phyloP scores from a whole-genome alignment of 2,797 vertebrate species.

The Anas bahamensis region DNA sequence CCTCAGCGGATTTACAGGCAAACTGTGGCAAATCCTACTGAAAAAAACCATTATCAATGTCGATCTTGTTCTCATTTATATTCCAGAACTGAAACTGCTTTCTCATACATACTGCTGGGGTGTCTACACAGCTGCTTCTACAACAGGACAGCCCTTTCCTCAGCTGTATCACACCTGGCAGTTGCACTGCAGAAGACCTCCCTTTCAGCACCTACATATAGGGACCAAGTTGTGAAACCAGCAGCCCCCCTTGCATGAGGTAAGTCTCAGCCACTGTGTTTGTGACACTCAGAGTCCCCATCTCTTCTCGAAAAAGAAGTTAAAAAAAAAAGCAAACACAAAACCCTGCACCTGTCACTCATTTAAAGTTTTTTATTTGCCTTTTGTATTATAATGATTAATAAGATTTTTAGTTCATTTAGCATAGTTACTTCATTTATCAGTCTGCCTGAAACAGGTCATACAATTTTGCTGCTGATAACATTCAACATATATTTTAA shows the following conservation, averaged over 20 bases:
- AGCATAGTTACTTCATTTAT: conserved; percentile 39
- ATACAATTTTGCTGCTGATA: background rate
- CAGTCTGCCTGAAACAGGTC: background rate
- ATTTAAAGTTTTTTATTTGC: background rate
- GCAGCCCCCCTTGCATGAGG: accelerated
- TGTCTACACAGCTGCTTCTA: background rate
- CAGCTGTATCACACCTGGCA: accelerated
- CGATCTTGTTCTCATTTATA: background rate
- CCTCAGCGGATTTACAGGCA: background rate
- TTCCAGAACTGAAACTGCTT: background rate
- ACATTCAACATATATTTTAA: background rate
- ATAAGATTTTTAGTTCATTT: background rate
- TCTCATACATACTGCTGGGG: background rate
- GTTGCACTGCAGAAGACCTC: accelerated
- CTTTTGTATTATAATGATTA: background rate
- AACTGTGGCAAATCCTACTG: accelerated
- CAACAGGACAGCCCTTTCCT: too few relatives aligned
- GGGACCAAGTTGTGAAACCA: background rate
- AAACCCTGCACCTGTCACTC: background rate
- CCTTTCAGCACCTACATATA: background rate
- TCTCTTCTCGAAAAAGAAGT: background rate
- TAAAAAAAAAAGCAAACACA: background rate
- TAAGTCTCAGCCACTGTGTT: accelerated
- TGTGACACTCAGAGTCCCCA: background rate
- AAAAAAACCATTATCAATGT: background rate